Evolutionary conservation across 1,140 invertebrate genomes (phyloP), one percentile per base, ranked within the genome.

Genomic region (Aphaenogaster floridana): DNA sequence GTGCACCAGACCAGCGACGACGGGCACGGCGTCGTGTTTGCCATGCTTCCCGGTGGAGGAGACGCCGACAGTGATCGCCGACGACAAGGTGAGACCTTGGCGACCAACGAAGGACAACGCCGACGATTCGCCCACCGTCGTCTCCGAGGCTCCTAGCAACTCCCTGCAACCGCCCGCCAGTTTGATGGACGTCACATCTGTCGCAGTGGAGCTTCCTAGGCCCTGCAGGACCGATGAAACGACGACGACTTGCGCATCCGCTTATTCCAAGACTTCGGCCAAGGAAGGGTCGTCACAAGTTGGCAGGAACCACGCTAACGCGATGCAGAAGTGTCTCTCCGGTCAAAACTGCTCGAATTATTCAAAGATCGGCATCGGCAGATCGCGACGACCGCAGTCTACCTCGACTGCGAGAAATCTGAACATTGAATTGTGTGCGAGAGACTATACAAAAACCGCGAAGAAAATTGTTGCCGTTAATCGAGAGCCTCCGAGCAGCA

Each of bases 11-110:
- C 81, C 77, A 17, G 45, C 87, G 36, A 84, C 71, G 45, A 80
- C 78, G 4, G 74, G 84, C 8, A 74, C 90, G 17, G 45, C 83
- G 1, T 88, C 93, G 21, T 94, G 94, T 71, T 63, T 94, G 28
- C 92, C 93, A 17, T 93, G 93, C 78, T 94, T 94, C 84, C 83
- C 91, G 36, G 45, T 83, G 50, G 93, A 94, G 69, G 92, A 93
- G 64, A 72, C 79, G 48, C 7, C 91, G 7, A 36, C 36, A 42
- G n/a, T 59, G 13, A 17, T 28, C 42, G 36, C 69, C 72, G 92
- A 93, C 28, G 91, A 92, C 7, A 92, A 90, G 74, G n/a, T 84
- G 28, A 91, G 91, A 21, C 64, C 90, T 15, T 94, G 92, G 93
- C 89, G 89, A 61, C 59, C 84, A 11, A 92, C 79, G 17, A 93